Evolutionary conservation across 1,140 invertebrate species (phyloP).

Genomic region (Ceratosolen fusciceps): DNA sequence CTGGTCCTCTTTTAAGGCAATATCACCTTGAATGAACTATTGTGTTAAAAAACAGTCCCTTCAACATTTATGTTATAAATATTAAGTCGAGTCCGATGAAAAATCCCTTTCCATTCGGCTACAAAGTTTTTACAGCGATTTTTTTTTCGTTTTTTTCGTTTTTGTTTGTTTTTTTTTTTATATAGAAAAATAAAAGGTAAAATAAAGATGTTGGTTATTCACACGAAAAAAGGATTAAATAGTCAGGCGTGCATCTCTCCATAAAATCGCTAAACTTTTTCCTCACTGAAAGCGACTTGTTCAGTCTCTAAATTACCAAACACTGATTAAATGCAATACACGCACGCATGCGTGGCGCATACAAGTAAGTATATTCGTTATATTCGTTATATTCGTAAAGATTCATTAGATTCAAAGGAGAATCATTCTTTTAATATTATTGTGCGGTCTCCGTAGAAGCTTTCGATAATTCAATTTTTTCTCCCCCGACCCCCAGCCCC

Average conservation of each 20-base stretch:
- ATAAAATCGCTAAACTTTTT: constrained; percentile 25
- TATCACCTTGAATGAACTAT: constrained; percentile 25
- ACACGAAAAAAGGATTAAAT: constrained; percentile 20
- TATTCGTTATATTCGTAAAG: no score
- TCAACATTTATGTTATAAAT: constrained; percentile 34
- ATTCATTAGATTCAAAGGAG: no score
- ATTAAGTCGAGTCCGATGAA: constrained; percentile 37
- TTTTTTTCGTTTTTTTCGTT: neutral
- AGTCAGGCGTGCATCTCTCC: constrained; percentile 10
- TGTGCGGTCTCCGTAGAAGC: constrained; percentile 10
- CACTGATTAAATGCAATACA: constrained; percentile 19
- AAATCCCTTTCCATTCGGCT: constrained; percentile 30
- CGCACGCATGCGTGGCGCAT: no score
- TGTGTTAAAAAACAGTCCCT: neutral
- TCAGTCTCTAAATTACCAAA: constrained; percentile 36
- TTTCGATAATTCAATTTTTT: constrained; percentile 29
- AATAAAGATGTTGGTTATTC: neutral
- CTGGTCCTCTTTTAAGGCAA: constrained; percentile 40
- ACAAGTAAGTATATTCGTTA: no score
- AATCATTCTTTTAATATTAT: constrained; percentile 19
- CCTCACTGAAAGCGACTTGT: constrained; percentile 19
- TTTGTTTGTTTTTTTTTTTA: no score
- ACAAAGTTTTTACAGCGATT: constrained; percentile 11
- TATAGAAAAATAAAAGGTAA: constrained; percentile 34
- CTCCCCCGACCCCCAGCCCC: no score